Evolutionary conservation across 2,113 vertebrate genomes (phyloP), one percentile per base, ranked within the genome.

Genomic region (Macquaria australasica): DNA sequence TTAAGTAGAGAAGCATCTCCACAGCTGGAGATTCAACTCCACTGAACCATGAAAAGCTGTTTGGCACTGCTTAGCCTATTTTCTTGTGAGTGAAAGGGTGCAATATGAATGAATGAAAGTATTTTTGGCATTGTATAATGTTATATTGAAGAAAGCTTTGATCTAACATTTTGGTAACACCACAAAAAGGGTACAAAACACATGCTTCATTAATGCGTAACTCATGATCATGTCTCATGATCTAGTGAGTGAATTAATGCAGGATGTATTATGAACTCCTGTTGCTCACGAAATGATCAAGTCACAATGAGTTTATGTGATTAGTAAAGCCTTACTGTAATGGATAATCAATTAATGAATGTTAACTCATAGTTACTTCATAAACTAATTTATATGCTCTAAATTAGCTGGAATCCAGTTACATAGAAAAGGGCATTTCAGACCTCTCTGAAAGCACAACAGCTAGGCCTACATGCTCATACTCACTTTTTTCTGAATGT

Each of bases 1-100:
- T 83, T 81, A 34, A 31, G 58, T 8, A 53, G 7, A 63, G 11
- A 66, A 23, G 31, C 70, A 11, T 15, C 69, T 79, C 37, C 64
- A 16, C 51, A 48, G 48, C 41, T 81, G 39, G 59, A 82, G 56
- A 50, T 66, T 85, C 31, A n/a, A 68, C 78, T 66, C 71, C 71
- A 21, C 14, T 43, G 70, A 88, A 66, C 62, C 59, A 45, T 3
- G 63, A 70, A 43, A 73, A 59, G 43, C 67, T 69, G 11, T 73
- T 55, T 14, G 10, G 2, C 55, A 25, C 75, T 31, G 60, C 79
- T 85, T 77, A 75, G 68, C 60, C 51, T 73, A 50, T 70, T 84
- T 82, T 81, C 74, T 45, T 60, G 23, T 4, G 43, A 68, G 53
- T 37, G 55, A 78, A 82, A 73, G 39, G 28, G 60, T 56, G 10